These are phyloP conservation scores for Drosophila albomicans DNA, from an alignment of 1,140 invertebrate species.

Conservation along the genomic window DNA sequence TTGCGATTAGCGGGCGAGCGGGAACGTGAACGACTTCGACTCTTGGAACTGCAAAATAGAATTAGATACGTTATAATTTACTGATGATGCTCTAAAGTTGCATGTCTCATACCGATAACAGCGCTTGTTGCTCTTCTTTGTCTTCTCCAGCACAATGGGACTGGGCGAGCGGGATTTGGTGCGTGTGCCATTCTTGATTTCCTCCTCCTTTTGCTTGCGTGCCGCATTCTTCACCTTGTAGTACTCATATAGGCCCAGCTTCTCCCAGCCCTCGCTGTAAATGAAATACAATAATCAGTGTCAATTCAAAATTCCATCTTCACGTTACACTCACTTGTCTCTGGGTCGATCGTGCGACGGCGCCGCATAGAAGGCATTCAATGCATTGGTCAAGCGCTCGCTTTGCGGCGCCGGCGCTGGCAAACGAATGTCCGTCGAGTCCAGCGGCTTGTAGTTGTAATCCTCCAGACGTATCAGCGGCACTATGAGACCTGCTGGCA, in stretches of 20 bases:
- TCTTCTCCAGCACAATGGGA: constrained; percentile 91
- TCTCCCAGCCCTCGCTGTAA: constrained; percentile 98
- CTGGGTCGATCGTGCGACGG: constrained; percentile 97
- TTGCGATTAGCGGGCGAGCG: constrained; percentile 46
- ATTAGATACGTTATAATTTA: too few species aligned
- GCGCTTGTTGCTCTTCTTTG: constrained; percentile 83
- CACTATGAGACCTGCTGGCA: constrained; percentile 97
- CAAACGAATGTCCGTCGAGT: constrained; percentile 95
- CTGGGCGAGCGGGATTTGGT: constrained; percentile 90
- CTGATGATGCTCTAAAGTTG: background rate
- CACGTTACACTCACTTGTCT: constrained; percentile 90
- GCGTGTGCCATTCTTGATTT: constrained; percentile 89
- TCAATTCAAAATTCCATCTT: too few species aligned
- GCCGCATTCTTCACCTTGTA: constrained; percentile 97
- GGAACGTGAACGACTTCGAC: constrained; percentile 86
- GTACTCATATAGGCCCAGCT: constrained; percentile 98
- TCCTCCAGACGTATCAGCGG: constrained; percentile 96
- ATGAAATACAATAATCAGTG: background rate
- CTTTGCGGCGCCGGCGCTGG: constrained; percentile 97
- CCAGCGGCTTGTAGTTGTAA: constrained; percentile 94
- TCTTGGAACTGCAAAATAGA: constrained; percentile 85
- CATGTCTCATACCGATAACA: constrained; percentile 66
- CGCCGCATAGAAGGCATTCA: constrained; percentile 97
- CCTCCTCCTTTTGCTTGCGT: constrained; percentile 95
- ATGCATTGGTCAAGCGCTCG: constrained; percentile 94